Base-by-base conservation (phyloP, 2,113 vertebrate genomes). In the Caloenas nicobarica region DNA sequence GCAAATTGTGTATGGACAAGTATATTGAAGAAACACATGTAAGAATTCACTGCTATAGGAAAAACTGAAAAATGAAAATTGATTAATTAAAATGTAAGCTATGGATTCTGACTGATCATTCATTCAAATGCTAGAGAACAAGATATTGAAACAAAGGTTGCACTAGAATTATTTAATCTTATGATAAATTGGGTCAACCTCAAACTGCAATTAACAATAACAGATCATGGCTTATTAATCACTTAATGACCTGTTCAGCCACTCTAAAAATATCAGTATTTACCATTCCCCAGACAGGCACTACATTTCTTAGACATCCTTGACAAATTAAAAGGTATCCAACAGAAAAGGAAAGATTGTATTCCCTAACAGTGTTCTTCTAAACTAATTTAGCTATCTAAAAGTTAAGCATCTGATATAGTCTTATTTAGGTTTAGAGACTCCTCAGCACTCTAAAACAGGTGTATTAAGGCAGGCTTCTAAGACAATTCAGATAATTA, bases 261-360 rank as follows among this genome's bases (percentile, higher is more conserved):
- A 83, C 70, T 96, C 83, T 83, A 85, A 96, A 93, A 91, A 36
- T 40, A 72, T 38, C 9, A 25, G 66, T 86, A 95, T 96, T 96
- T 95, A 92, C 21, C 26, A 61, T 95, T 96, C n/a, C 71, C 42
- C 0, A 18, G 61, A 90, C 11, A 38, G 22, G 34, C 60, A 92
- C 16, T 33, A 33, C 50, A 34, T 23, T 66, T 91, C 62, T 62
- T 79, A 87, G 44, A 7, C 40, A 69, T 21, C 34, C 40, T 89
- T 78, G 40, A 46, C 31, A 69, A 74, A 69, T 42, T 69, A 9
- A 5, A 34, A 29, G 11, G 4, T 23, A 53, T 13, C 24, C 21
- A 44, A 14, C 57, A 96, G 42, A 48, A 68, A 46, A 56, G 10
- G 33, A 22, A 33, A 44, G 17, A 78, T 5, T 36, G 10, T 23